Evolutionary conservation across 2,113 vertebrate genomes (phyloP).

Genomic region (Grantiella picta): DNA sequence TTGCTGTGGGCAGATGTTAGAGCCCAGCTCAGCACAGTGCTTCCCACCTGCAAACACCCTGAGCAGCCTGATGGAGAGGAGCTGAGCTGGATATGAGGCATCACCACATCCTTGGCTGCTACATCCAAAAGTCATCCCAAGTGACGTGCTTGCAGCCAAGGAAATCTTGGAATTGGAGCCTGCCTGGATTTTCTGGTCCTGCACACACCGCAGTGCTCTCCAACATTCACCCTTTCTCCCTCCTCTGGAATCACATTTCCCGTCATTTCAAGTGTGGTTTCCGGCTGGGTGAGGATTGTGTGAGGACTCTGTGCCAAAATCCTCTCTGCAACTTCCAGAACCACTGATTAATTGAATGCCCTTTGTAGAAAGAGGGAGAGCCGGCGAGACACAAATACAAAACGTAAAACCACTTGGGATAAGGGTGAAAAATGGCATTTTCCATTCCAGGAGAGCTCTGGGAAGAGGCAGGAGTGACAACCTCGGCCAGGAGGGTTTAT

Average conservation of each 20-base stretch:
- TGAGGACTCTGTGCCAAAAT: background rate
- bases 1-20: background rate
- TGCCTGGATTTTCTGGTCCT: background rate
- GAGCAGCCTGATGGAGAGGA: background rate
- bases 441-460: background rate
- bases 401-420: accelerated
- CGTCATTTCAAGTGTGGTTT: background rate
- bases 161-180: background rate
- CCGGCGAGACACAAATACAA: accelerated
- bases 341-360: background rate
- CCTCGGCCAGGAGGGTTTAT: background rate
- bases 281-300: background rate
- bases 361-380: background rate
- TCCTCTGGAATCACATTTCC: background rate
- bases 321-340: background rate
- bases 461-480: background rate
- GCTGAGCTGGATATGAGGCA: background rate
- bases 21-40: background rate
- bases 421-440: background rate
- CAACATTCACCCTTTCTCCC: background rate
- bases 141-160: background rate
- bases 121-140: background rate
- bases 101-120: accelerated
- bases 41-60: background rate
- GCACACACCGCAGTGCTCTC: background rate